Base-by-base conservation (phyloP, 2,113 vertebrate species). In the Channa maculata region DNA sequence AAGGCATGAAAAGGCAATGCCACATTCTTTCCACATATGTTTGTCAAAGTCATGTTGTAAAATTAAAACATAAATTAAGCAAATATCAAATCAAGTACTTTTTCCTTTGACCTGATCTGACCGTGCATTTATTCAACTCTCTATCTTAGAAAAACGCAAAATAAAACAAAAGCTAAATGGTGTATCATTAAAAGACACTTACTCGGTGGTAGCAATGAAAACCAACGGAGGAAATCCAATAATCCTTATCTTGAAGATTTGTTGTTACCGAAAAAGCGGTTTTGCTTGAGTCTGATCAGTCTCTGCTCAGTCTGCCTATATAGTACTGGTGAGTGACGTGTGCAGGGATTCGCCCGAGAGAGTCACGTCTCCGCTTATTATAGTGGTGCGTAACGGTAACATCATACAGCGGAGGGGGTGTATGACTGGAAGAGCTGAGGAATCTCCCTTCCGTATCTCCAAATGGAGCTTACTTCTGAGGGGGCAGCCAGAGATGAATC, bases 291-390 rank as follows among this genome's bases (percentile, higher is more conserved):
- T 88, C 86, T 70, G 82, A 14, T 78, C 62, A 34, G 50, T 33
- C 54, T 33, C 70, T 68, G 88, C 80, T 84, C 85, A 14, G 75
- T 59, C 24, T 87, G 89, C 92, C 94, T 95, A 95, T 94, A 81
- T 6, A n/a, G 34, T 48, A 53, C 59, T n/a, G 51, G n/a, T 52
- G 24, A 86, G 83, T 94, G 93, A 95, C 91, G 94, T 95, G 76
- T 86, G 75, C 89, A 86, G 85, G 93, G 92, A 92, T 93, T 93
- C 92, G 87, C 90, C 91, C 86, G 71, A 53, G 86, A 91, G 90
- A 89, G 75, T 90, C 94, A 88, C 83, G 85, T 80, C 74, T 85
- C 88, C 64, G 69, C 89, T 91, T 88, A 64, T 88, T 83, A 86
- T 87, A 91, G 91, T 86, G 75, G 88, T 91, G 87, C 89, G 90